These are phyloP conservation scores for Telmatochromis brachygnathus DNA, from an alignment of 2,113 vertebrate genomes.

Conservation along the genomic window DNA sequence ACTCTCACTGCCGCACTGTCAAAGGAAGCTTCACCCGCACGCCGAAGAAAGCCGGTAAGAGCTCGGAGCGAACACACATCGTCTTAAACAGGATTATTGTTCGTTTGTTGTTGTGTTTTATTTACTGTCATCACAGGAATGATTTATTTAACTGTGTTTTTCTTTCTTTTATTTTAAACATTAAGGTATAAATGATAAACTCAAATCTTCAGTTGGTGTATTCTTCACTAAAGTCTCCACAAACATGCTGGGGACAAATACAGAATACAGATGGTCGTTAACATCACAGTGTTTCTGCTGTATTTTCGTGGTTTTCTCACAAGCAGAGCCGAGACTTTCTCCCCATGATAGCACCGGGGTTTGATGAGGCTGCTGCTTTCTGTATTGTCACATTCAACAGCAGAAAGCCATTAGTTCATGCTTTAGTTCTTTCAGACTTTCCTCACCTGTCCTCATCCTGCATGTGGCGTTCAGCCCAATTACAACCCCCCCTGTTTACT, in stretches of 20 bases:
- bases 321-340: not conserved
- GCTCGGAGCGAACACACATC: accelerated
- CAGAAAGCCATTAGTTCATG: not conserved
- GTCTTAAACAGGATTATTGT: accelerated
- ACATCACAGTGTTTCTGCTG: not conserved
- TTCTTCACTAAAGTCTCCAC: not conserved
- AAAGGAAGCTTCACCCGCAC: slow-evolving; percentile 91
- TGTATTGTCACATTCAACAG: not conserved
- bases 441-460: not conserved
- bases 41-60: slow-evolving; percentile 90
- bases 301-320: accelerated
- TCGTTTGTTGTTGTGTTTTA: not conserved
- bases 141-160: accelerated
- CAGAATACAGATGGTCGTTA: not conserved
- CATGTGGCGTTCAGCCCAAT: not conserved
- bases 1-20: slow-evolving; percentile 92
- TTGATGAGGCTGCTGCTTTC: accelerated
- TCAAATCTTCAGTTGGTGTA: not conserved
- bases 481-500: accelerated
- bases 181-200: not conserved
- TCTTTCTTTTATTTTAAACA: not conserved
- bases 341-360: accelerated
- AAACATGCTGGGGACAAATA: not conserved
- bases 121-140: accelerated
- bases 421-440: not conserved